A percentile compares a stretch with the other conserved stretches of the same genome.
These are phyloP conservation scores for Gerris buenoi DNA, from an alignment of 1,140 invertebrate species.

Conservation along the genomic window DNA sequence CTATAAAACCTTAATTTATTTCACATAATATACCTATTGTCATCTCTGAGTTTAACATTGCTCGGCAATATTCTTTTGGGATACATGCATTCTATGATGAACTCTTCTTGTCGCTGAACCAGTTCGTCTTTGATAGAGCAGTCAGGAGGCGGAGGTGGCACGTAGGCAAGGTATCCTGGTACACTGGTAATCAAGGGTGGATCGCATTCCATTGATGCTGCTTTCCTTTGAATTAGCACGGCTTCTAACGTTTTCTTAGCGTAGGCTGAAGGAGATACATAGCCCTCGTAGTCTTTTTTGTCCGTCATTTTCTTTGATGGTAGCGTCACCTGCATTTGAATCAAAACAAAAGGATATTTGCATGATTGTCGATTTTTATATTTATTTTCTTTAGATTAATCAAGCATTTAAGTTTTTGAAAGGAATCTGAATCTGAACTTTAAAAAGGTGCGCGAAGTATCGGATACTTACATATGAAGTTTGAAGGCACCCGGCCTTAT, in stretches of 20 bases:
- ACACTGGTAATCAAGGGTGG: neutral
- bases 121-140: constrained; percentile 7
- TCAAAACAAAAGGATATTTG: no score
- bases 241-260: neutral
- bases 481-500: no score
- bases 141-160: neutral
- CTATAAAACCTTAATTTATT: no score
- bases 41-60: neutral
- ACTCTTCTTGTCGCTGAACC: constrained; percentile 6
- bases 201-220: neutral
- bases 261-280: neutral
- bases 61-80: constrained; percentile 5
- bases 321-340: neutral
- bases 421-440: no score
- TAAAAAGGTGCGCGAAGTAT: no score
- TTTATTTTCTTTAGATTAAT: no score
- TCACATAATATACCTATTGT: neutral
- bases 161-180: neutral
- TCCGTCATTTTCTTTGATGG: neutral
- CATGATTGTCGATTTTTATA: no score
- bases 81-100: constrained; percentile 8
- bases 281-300: neutral
- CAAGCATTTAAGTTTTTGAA: no score
- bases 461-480: no score
- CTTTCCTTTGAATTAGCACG: neutral